Evolutionary conservation across 2,113 vertebrate species (phyloP).

Genomic region (Myrmophylax atrothorax): DNA sequence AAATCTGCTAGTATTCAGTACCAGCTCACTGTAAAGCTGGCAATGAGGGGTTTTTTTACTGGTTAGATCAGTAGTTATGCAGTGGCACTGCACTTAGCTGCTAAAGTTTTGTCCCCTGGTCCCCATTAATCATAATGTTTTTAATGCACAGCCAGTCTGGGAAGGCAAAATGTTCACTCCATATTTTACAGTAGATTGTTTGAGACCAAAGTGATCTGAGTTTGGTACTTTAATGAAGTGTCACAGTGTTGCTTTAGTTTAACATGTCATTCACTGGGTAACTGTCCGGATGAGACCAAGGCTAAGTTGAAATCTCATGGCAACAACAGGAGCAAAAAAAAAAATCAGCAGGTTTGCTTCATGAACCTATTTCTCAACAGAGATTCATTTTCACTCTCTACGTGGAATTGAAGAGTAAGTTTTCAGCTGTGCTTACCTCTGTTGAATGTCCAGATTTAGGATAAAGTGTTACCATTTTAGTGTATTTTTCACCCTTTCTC

Average conservation of each 20-base stretch:
- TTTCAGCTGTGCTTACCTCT: neutral
- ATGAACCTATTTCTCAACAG: neutral
- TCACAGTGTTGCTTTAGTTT: neutral
- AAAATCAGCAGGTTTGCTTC: neutral
- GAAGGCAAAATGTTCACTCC: neutral
- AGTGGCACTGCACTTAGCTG: no score
- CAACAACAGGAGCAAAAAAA: accelerated
- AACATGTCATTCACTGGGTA: neutral
- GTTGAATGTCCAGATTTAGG: neutral
- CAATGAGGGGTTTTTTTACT: neutral
- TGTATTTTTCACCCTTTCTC: neutral
- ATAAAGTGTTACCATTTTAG: neutral
- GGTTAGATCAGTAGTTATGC: neutral
- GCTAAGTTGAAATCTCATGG: neutral
- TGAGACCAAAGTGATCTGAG: neutral
- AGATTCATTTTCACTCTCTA: neutral
- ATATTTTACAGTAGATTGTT: neutral
- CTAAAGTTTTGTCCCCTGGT: neutral
- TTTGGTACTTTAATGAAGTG: neutral
- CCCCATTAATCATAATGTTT: neutral
- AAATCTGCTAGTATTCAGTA: neutral
- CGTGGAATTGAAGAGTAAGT: neutral
- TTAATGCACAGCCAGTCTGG: neutral
- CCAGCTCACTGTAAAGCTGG: neutral
- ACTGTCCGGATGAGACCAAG: neutral